Base-by-base conservation (phyloP, 1,140 invertebrate species). In the Ganaspis sp. region DNA sequence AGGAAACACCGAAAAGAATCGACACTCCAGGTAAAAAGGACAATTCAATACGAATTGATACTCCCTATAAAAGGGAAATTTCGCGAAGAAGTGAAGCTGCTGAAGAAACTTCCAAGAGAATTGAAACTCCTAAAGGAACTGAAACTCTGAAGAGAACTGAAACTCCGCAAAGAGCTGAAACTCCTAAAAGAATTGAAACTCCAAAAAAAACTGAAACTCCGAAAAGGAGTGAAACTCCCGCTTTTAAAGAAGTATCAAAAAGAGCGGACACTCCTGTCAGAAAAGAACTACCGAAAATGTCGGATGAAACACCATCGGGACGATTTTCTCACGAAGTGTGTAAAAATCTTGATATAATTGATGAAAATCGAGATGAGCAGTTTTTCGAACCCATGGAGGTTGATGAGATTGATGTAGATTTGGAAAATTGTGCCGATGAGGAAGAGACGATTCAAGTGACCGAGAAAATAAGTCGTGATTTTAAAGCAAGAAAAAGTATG, bases 401-500 rank as follows among this genome's bases (percentile, higher is more conserved):
- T n/a, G 58, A 64, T 11, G 15, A 5, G 9, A 26, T 23, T 11
- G 12, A 21, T 58, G 0, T 2, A 58, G 26, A 64, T 29, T 9
- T 34, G 0, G 12, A 12, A 1, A 29, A 29, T 64, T 4, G 12
- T 15, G 6, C 23, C 0, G 23, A 64, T 29, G 11, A 64, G 15
- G 1, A 0, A 5, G 58, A 64, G n/a, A 64, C 23, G 23, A 64
- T 64, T 34, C 9, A n/a, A 12, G 23, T 64, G 29, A 9, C 58
- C 1, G 58, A 64, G 26, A 64, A 26, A 64, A 64, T 64, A 4
- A 15, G 12, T n/a, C 58, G 58, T 15, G 3, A 64, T 64, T 64
- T 64, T n/a, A 64, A 64, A 64, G 23, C 58, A 12, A 1, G 58
- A 29, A 64, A 34, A 26, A 64, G 58, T 29, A 64, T 64, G 58